Base-by-base conservation (phyloP, 1,140 invertebrate species). In the Antheraea pernyi region DNA sequence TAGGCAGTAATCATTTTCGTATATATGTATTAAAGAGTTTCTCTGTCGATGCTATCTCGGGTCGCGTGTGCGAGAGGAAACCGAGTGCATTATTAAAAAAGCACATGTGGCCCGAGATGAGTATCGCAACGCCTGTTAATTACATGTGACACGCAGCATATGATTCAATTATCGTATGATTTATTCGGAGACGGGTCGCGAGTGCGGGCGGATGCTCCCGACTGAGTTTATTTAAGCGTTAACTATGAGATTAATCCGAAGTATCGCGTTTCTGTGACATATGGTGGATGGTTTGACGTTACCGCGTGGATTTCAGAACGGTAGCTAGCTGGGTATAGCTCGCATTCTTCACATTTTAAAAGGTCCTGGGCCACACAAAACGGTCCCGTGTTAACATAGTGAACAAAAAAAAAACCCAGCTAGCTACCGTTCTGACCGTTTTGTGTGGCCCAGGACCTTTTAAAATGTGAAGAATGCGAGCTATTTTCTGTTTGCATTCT, bases 91-190 rank as follows among this genome's bases (percentile, higher is more conserved):
- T 89, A 89, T 91, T 91, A 91, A 92, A 92, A 91, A 92, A 85
- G 81, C 88, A 89, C 89, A 91, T 91, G 86, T 90, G 85, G 74
- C 80, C 70, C 78, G 80, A 89, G 89, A 91, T 92, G 86, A 77
- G 85, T 91, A 92, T 91, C 89, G 85, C 90, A 88, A 81, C 83
- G 82, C 83, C 78, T 84, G 85, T 92, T 92, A 90, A 92, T 91
- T 91, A 87, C 88, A 85, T 91, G 82, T 92, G 89, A 92, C 90
- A 88, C 77, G 84, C 85, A 90, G 89, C 90, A 91, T 92, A 92
- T 92, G 90, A 92, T 92, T 92, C 90, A 92, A 92, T 92, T 92
- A 92, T 89, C 88, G 83, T 87, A 92, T 92, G 88, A 92, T 92
- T 91, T 91, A 92, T 90, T 77, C 78, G 69, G 77, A 82, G 78